These are phyloP conservation scores for Xestoiulus laeticollis DNA, from an alignment of 2,888 invertebrate genomes.

Conservation along the genomic window DNA sequence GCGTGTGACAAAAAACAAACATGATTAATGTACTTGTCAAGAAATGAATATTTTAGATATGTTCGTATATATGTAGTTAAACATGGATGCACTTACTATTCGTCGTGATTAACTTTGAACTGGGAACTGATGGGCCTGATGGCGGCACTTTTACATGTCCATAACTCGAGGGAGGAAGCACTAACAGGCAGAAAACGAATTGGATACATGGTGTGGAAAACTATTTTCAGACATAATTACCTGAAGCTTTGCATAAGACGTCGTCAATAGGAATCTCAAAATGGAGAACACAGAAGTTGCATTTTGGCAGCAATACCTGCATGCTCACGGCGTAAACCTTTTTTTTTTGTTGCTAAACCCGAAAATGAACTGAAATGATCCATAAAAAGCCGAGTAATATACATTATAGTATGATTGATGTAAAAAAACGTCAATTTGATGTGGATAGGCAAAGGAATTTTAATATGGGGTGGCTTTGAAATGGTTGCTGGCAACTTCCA, in stretches of 20 bases:
- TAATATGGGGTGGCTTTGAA: background rate
- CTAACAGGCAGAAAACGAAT: slow-evolving; percentile 9
- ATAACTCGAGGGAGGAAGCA: background rate
- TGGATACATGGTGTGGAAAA: slow-evolving; percentile 9
- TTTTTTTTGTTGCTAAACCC: background rate
- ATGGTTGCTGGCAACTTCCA: background rate
- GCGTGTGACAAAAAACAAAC: background rate
- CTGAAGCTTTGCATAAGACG: slow-evolving; percentile 4
- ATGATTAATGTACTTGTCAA: background rate
- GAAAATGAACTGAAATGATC: background rate
- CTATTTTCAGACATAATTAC: slow-evolving; percentile 9
- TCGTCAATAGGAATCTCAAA: background rate
- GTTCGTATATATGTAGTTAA: background rate
- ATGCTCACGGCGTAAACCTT: background rate
- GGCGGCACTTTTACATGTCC: background rate
- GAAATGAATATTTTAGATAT: background rate
- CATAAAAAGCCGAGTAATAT: background rate
- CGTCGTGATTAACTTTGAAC: background rate
- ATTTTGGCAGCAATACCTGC: background rate
- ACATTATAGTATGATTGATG: background rate
- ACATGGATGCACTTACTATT: background rate
- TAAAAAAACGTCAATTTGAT: background rate
- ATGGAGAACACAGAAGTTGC: background rate
- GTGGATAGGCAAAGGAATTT: background rate
- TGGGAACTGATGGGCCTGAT: background rate